Evolutionary conservation across 37 sponge, comb jelly and placozoan genomes (phyloP).

Genomic region (Tethya wilhelma): DNA sequence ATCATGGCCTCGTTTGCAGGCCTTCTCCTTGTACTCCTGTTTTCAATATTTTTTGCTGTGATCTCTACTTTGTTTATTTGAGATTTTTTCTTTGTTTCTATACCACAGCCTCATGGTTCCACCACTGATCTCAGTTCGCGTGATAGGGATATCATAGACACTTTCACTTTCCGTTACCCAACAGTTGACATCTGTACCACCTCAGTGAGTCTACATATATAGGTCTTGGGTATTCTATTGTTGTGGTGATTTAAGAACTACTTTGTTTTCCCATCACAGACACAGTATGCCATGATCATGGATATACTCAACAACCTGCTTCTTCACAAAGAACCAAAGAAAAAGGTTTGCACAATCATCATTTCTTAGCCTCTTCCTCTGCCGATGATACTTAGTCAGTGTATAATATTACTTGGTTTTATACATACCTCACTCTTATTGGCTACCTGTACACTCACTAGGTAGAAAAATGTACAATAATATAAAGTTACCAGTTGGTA

Average conservation of each 20-base stretch:
- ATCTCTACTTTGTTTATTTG: too few species aligned
- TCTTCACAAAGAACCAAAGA: constrained; percentile 83
- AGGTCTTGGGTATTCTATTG: neutral
- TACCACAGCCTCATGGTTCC: too few species aligned
- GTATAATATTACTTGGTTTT: neutral
- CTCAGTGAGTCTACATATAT: constrained; percentile 74
- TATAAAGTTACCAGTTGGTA: too few species aligned
- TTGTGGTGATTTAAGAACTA: neutral
- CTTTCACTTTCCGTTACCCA: constrained; percentile 83
- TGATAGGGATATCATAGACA: constrained; percentile 66
- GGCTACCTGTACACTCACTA: too few species aligned
- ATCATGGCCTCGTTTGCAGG: too few species aligned
- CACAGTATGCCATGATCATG: constrained; percentile 79
- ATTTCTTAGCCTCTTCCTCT: neutral
- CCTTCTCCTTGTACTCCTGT: neutral
- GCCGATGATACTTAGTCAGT: neutral
- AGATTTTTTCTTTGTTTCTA: too few species aligned
- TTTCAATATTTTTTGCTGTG: neutral
- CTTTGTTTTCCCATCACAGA: neutral
- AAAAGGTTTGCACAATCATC: constrained; percentile 58
- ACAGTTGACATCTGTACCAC: constrained; percentile 77
- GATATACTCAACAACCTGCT: constrained; percentile 92
- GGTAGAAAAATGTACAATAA: too few species aligned
- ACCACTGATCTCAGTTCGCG: too few species aligned
- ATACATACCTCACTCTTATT: neutral